phyloP scores from a whole-genome alignment of 2,113 vertebrate genomes.

The Hassar affinis region DNA sequence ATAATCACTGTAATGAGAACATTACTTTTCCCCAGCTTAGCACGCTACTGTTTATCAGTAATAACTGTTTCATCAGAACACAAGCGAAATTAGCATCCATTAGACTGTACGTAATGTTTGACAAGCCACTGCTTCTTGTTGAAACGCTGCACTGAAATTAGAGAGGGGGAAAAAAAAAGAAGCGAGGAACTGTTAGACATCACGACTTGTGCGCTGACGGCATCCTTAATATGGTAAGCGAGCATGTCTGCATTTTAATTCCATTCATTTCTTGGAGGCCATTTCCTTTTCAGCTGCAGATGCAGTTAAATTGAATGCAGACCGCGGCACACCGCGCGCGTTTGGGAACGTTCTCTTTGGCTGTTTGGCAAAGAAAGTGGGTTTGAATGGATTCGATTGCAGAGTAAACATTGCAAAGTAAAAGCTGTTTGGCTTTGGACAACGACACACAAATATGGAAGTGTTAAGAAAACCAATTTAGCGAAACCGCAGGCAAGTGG shows the following conservation, averaged over 20 bases:
- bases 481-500: not conserved
- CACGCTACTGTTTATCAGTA: not conserved
- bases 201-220: not conserved
- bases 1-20: not conserved
- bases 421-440: not conserved
- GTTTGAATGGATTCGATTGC: not conserved
- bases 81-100: not conserved
- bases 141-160: not conserved
- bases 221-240: not conserved
- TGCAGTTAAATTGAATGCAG: not conserved
- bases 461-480: not conserved
- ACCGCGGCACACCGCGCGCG: too few relatives aligned
- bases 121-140: not conserved
- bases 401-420: not conserved
- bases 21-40: not conserved
- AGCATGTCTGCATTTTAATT: constrained; percentile 1
- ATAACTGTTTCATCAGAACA: not conserved
- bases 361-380: not conserved
- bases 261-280: not conserved
- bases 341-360: not conserved
- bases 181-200: not conserved
- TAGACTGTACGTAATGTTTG: not conserved
- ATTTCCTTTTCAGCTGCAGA: not conserved
- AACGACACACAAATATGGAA: not conserved
- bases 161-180: not conserved